Evolutionary conservation across 2,797 vertebrate species (phyloP).

Genomic region (Anniella stebbinsi): DNA sequence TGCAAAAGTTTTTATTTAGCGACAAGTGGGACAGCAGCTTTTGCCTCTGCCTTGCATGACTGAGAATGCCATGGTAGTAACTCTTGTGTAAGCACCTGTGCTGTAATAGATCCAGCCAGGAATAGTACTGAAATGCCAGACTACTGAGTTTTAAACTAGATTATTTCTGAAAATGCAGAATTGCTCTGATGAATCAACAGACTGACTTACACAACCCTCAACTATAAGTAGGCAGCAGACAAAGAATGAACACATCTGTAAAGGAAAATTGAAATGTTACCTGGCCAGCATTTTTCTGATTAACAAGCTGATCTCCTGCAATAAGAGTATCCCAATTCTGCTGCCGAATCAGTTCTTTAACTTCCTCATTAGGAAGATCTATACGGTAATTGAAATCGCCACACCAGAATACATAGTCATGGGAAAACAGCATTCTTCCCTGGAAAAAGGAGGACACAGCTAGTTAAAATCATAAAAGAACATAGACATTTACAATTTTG

Average conservation of each 20-base stretch:
- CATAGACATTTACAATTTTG: background rate
- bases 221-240: background rate
- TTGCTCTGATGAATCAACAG: background rate
- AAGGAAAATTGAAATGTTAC: constrained; percentile 74
- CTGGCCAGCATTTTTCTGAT: constrained; percentile 92
- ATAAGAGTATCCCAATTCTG: constrained; percentile 95
- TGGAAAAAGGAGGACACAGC: constrained; percentile 67
- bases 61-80: background rate
- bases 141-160: background rate
- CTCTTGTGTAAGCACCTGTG: background rate
- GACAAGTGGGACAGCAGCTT: background rate
- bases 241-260: background rate
- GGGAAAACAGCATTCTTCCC: constrained; percentile 96
- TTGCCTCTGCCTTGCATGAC: background rate
- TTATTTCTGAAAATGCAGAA: background rate
- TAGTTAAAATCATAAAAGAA: background rate
- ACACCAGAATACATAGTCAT: constrained; percentile 99
- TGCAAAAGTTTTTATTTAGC: no score
- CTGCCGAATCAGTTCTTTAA: constrained; percentile 94
- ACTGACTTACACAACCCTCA: background rate
- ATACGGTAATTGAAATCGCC: constrained; percentile 99
- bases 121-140: background rate
- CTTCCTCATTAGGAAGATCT: constrained; percentile 94
- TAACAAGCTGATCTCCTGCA: constrained; percentile 93
- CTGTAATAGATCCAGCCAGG: background rate